phyloP scores from a whole-genome alignment of 2,888 invertebrate species.

The Tillus elongatus region DNA sequence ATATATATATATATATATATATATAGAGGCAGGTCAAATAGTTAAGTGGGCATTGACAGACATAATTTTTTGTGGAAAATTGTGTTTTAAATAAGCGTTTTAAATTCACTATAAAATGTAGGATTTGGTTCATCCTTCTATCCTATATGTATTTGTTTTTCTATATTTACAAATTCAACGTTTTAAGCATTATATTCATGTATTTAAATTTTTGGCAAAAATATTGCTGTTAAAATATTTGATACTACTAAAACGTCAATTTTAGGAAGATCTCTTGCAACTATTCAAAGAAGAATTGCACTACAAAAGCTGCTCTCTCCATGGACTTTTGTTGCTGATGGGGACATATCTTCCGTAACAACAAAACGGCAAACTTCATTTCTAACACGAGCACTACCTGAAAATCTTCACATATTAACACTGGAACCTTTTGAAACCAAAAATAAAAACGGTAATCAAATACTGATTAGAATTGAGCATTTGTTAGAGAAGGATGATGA shows the following conservation, averaged over 20 bases:
- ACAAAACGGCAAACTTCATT: not conserved
- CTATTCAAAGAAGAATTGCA: not conserved
- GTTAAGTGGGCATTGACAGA: no score
- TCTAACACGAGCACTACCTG: conserved; percentile 48
- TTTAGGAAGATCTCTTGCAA: conserved; percentile 3
- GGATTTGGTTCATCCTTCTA: no score
- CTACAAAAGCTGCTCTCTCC: not conserved
- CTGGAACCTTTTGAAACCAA: conserved; percentile 54
- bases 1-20: no score
- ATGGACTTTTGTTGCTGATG: not conserved
- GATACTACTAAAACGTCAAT: not conserved
- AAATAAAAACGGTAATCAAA: conserved; percentile 51
- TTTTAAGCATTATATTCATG: no score
- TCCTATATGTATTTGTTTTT: no score
- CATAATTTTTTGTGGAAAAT: no score
- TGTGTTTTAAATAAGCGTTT: no score
- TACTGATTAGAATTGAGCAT: conserved; percentile 71
- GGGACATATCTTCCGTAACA: not conserved
- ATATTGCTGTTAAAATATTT: not conserved
- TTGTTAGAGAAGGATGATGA: conserved; percentile 59
- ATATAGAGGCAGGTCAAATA: no score
- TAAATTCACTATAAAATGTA: no score
- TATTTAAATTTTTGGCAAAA: no score
- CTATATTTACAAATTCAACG: no score
- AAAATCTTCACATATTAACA: conserved; percentile 66